Percentiles rank a stretch among this genome's conserved stretches.
Evolutionary conservation across 2,888 invertebrate species (phyloP).

Genomic region (Drosophila neonasuta): DNA sequence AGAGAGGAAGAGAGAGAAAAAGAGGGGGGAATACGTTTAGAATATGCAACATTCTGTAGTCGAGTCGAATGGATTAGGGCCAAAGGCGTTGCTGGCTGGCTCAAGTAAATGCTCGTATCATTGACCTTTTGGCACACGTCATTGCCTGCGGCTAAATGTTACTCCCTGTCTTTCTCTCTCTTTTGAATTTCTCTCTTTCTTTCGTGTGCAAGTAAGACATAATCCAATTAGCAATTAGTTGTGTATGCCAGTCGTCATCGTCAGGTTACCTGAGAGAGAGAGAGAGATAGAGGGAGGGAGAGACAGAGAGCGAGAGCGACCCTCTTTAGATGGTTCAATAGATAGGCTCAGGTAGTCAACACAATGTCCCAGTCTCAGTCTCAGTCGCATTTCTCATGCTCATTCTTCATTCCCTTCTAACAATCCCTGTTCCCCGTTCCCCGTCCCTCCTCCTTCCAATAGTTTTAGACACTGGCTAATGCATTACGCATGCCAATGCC

Average conservation of each 20-base stretch:
- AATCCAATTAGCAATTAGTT: slow-evolving; percentile 76
- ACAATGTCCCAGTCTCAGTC: slow-evolving; percentile 1
- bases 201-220: slow-evolving; percentile 59
- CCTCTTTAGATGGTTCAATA: slow-evolving; percentile 63
- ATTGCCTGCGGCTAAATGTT: slow-evolving; percentile 40
- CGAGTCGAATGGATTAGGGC: slow-evolving; percentile 55
- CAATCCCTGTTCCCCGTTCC: background rate
- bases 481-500: slow-evolving; percentile 61
- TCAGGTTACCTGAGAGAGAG: slow-evolving; percentile 61
- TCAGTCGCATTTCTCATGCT: background rate
- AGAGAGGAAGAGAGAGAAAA: background rate
- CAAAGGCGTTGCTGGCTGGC: slow-evolving; percentile 46
- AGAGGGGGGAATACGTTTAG: slow-evolving; percentile 6
- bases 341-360: slow-evolving; percentile 39
- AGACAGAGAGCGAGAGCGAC: slow-evolving; percentile 13
- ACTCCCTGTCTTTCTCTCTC: slow-evolving; percentile 3
- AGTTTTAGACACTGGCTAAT: slow-evolving; percentile 44
- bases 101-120: slow-evolving; percentile 55
- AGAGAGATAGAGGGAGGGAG: slow-evolving; percentile 15
- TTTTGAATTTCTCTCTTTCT: background rate
- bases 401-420: background rate
- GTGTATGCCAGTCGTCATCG: slow-evolving; percentile 63
- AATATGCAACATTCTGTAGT: slow-evolving; percentile 21
- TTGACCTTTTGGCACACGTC: slow-evolving; percentile 68
- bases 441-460: background rate